Conservation (phyloP, 2,888 invertebrate species). For the Eulithis testata region DNA sequence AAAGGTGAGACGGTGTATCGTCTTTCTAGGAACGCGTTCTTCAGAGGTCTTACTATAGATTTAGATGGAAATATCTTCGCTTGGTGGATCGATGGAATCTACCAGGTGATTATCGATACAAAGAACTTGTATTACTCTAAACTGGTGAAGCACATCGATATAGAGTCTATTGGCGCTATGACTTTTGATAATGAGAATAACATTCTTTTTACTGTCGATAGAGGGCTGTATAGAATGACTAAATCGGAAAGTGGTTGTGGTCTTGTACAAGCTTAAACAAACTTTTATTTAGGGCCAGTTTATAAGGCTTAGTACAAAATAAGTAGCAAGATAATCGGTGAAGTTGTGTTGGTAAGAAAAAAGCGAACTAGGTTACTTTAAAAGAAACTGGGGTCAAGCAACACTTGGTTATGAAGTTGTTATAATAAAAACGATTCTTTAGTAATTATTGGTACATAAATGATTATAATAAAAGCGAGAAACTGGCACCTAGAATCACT, state of each 20-base stretch:
- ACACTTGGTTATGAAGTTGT: too few relatives aligned
- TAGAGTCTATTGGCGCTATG: slow-evolving; percentile 64
- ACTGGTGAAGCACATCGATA: slow-evolving; percentile 57
- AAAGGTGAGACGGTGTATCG: slow-evolving; percentile 53
- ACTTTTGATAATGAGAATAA: slow-evolving; percentile 71
- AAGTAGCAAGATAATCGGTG: neutral
- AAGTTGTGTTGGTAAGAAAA: too few relatives aligned
- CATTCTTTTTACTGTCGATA: slow-evolving; percentile 64
- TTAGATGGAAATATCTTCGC: slow-evolving; percentile 64
- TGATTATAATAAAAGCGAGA: too few relatives aligned
- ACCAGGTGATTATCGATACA: slow-evolving; percentile 60
- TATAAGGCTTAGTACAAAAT: neutral
- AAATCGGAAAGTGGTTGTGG: slow-evolving; percentile 46
- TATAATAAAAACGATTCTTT: too few relatives aligned
- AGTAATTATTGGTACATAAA: too few relatives aligned
- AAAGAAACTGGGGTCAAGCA: too few relatives aligned
- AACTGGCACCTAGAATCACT: too few relatives aligned
- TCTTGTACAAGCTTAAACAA: neutral
- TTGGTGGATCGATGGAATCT: slow-evolving; percentile 77
- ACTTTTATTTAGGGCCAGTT: slow-evolving; percentile 1
- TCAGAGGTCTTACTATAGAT: slow-evolving; percentile 70
- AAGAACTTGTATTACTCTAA: slow-evolving; percentile 56
- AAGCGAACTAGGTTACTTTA: too few relatives aligned
- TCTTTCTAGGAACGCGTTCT: slow-evolving; percentile 66
- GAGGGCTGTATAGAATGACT: slow-evolving; percentile 56